Percentiles rank a stretch among this genome's conserved stretches.
Conservation (phyloP, 2,888 invertebrate genomes). For the Xestia sexstrigata region DNA sequence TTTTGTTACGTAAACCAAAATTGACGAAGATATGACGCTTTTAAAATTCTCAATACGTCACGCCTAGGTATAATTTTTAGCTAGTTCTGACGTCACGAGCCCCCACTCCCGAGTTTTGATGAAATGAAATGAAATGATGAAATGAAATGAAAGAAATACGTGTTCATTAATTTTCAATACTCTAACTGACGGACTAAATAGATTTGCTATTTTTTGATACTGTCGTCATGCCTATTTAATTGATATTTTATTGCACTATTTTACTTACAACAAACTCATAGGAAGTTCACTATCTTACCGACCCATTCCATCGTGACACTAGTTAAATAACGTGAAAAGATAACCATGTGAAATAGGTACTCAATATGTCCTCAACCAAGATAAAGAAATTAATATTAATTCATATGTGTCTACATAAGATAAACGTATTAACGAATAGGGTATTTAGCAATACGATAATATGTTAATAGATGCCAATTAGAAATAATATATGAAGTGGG, state of each 20-base stretch:
- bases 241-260: not conserved
- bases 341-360: conserved; percentile 24
- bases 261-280: not conserved
- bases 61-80: no score
- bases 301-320: conserved; percentile 16
- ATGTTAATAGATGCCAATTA: conserved; percentile 35
- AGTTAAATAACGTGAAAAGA: conserved; percentile 26
- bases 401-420: conserved; percentile 14
- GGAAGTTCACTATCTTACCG: conserved; percentile 10
- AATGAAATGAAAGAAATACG: no score
- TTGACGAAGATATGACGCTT: no score
- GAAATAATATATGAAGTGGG: conserved; percentile 17
- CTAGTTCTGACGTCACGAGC: no score
- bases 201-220: no score
- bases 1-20: no score
- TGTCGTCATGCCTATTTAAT: no score
- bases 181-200: no score
- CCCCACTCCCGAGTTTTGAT: no score
- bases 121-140: no score
- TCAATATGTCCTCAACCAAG: conserved; percentile 24
- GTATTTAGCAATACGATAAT: conserved; percentile 4
- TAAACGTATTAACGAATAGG: conserved; percentile 11
- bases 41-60: no score
- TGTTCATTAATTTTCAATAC: no score
- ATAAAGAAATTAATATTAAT: conserved; percentile 51